Evolutionary conservation across 2,797 vertebrate genomes (phyloP).

Genomic region (Emydoidea blandingii): DNA sequence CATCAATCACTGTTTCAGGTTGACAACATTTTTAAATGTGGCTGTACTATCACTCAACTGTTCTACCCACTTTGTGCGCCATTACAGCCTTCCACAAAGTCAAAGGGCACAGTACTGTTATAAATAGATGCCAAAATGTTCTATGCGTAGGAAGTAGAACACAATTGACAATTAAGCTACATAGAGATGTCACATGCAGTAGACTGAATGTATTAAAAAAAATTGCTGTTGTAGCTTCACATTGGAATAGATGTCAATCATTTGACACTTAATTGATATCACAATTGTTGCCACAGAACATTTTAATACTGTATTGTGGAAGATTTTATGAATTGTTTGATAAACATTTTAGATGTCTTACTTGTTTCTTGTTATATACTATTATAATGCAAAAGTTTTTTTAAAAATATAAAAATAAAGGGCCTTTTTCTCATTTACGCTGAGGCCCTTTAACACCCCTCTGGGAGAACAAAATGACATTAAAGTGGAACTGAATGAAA

Average conservation of each 20-base stretch:
- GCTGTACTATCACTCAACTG: neutral
- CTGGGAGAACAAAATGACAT: constrained; percentile 15
- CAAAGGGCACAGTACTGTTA: neutral
- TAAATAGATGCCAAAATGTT: neutral
- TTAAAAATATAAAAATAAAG: constrained; percentile 23
- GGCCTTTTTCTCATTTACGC: constrained; percentile 27
- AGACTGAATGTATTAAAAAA: neutral
- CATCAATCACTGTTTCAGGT: neutral
- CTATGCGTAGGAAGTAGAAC: rapidly evolving
- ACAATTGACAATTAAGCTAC: neutral
- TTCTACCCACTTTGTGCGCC: neutral
- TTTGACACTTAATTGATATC: neutral
- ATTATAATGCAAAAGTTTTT: neutral
- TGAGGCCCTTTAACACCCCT: neutral
- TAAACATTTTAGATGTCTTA: constrained; percentile 59
- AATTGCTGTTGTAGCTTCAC: neutral
- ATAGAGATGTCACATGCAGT: neutral
- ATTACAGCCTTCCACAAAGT: neutral
- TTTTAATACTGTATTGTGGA: constrained; percentile 41
- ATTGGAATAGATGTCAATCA: neutral
- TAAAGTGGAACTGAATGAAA: neutral
- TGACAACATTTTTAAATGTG: neutral
- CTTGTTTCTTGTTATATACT: constrained; percentile 37
- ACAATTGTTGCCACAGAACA: constrained; percentile 29
- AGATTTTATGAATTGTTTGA: constrained; percentile 49